Evolutionary conservation across 1,140 invertebrate genomes (phyloP), one percentile per base, ranked within the genome.

Genomic region (Drosophila bocqueti): DNA sequence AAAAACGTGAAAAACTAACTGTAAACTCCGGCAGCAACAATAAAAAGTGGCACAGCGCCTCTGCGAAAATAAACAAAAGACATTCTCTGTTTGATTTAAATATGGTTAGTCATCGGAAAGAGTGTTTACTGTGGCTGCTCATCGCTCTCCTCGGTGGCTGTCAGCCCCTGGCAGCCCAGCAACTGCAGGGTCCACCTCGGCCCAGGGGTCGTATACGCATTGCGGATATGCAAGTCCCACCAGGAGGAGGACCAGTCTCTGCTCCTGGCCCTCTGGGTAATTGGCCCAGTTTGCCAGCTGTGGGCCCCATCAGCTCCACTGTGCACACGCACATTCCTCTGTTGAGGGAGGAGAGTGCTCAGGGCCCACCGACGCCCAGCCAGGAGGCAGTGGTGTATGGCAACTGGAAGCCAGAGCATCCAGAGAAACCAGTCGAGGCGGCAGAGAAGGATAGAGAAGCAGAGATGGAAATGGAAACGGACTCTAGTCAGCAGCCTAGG

Each of bases 331-430:
- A 90, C 16, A 89, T 89, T 34, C 85, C 85, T 0, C 54, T 90
- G 9, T n/a, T 84, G 15, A 57, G 84, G 1, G 85, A 89, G 36
- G 66, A 76, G 21, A 50, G 50, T 16, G 72, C 38, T 15, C 67
- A 52, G 9, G 57, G 13, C 6, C 47, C 76, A 11, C 55, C 58
- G 2, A 31, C 47, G 2, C 36, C 63, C 42, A 67, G 38, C 21
- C 66, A 79, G 34, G 84, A 91, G 18, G 58, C 78, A 1, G 87
- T 92, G 26, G 83, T 92, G 4, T 92, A 92, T 61, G 91, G 91
- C 40, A 91, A 91, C 49, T 92, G 91, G 91, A 92, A 92, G 55
- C 83, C 86, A 16, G 86, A 92, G 13, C 90, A 77, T 36, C 90
- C 85, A 8, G 60, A 73, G 10, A 69, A 59, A 8, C 90, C 91